phyloP scores from a whole-genome alignment of 2,113 vertebrate genomes.

The Fukomys damarensis region DNA sequence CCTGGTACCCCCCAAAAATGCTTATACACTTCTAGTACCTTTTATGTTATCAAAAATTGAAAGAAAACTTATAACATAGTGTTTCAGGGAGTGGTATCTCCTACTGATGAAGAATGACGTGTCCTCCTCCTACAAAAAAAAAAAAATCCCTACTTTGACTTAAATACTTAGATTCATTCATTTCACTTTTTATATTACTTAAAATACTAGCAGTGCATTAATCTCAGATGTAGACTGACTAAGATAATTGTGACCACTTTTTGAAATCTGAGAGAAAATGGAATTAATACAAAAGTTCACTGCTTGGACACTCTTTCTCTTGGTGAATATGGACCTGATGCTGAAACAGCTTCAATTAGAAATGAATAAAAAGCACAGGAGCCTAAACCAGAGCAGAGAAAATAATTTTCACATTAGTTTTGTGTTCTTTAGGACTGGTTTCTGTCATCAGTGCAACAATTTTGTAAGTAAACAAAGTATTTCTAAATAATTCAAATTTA shows the following conservation, averaged over 20 bases:
- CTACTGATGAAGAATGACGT: background rate
- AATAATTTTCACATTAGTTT: background rate
- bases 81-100: background rate
- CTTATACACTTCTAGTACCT: background rate
- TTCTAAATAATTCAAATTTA: background rate
- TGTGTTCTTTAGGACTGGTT: background rate
- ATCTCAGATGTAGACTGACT: background rate
- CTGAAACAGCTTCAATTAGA: background rate
- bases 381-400: background rate
- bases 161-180: background rate
- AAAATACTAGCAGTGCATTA: background rate
- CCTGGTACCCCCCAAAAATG: too few species aligned
- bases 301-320: background rate
- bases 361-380: background rate
- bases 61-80: background rate
- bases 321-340: background rate
- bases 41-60: background rate
- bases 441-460: background rate
- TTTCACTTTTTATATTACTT: background rate
- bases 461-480: background rate
- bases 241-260: background rate
- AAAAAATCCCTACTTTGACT: background rate
- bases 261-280: background rate
- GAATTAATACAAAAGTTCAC: background rate
- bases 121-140: background rate